Evolutionary conservation across 2,888 invertebrate genomes (phyloP), one percentile per base, ranked within the genome.

Genomic region (Trisateles emortualis): DNA sequence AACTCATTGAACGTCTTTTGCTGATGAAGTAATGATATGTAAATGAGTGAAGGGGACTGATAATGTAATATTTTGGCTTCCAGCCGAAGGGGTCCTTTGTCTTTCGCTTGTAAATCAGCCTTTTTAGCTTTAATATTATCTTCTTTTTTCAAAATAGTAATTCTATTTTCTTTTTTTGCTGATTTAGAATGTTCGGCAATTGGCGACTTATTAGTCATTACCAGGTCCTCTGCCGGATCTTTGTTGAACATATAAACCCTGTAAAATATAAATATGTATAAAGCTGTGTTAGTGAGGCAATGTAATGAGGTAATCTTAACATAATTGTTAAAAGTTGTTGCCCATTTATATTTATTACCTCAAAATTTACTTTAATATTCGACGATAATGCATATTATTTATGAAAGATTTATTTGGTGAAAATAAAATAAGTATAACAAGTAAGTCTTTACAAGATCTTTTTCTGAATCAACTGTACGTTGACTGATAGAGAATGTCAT

Each of bases 11-110:
- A 94, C 1, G 87, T 86, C 57, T 86, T 82, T 51, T 88, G 87
- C 42, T 89, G 93, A 10, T 88, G 85, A 0, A 84, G 65, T 10
- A 95, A 78, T 0, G 94, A 90, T 0, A 96, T 85, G 66, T 95
- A 95, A 56, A 96, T 92, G 29, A 93, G 87, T 10, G 94, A 93
- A 0, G 95, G 95, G 3, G 94, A 92, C 8, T 88, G 83, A 19
- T 93, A 90, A 30, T 93, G 84, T 0, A 93, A 69, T 0, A 95
- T 67, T 56, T 89, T 86, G 0, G 94, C 93, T 64, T 90, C 88
- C 9, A 94, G 53, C 56, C 89, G 88, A 24, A 93, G 84, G 0
- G 93, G 93, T 0, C 93, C 93, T 49, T 92, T 90, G 58, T 91
- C 88, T 77, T 88, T 92, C 0, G 87, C 91, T 8, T 84, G 76